phyloP scores from a whole-genome alignment of 1,140 invertebrate genomes.

The Cotesia glomerata region DNA sequence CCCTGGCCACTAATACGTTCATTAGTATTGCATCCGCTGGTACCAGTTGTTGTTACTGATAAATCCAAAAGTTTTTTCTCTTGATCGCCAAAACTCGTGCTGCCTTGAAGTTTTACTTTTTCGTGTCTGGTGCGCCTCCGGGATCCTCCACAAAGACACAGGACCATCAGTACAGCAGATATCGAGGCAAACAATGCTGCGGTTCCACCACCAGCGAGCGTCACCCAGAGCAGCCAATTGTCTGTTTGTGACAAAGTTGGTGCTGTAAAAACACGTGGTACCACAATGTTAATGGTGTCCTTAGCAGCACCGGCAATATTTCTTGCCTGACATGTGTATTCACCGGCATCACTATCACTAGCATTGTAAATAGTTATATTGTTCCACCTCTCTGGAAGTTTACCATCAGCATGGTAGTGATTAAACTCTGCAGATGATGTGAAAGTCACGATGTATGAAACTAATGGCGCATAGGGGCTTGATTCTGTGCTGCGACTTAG shows the following conservation, averaged over 20 bases:
- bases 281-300: conserved; percentile 73
- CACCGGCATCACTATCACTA: conserved; percentile 77
- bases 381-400: conserved; percentile 68
- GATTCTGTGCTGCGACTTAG: conserved; percentile 50
- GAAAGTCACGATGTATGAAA: neutral
- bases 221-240: conserved; percentile 66
- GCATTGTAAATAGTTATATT: conserved; percentile 78
- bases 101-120: conserved; percentile 72
- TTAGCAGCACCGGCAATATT: conserved; percentile 77
- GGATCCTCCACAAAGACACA: conserved; percentile 66
- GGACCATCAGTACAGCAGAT: conserved; percentile 61
- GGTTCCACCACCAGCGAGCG: conserved; percentile 64
- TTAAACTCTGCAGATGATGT: conserved; percentile 27
- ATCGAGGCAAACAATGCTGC: conserved; percentile 62
- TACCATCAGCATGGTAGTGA: conserved; percentile 25
- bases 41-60: conserved; percentile 77
- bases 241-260: conserved; percentile 70
- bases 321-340: conserved; percentile 79
- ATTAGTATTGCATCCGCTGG: conserved; percentile 69
- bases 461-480: neutral
- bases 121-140: conserved; percentile 64
- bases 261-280: conserved; percentile 73
- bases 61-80: conserved; percentile 83
- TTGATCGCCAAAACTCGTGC: conserved; percentile 81
- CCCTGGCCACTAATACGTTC: conserved; percentile 56